These are phyloP conservation scores for Hyles vespertilio DNA, from an alignment of 1,140 invertebrate species.

Conservation along the genomic window DNA sequence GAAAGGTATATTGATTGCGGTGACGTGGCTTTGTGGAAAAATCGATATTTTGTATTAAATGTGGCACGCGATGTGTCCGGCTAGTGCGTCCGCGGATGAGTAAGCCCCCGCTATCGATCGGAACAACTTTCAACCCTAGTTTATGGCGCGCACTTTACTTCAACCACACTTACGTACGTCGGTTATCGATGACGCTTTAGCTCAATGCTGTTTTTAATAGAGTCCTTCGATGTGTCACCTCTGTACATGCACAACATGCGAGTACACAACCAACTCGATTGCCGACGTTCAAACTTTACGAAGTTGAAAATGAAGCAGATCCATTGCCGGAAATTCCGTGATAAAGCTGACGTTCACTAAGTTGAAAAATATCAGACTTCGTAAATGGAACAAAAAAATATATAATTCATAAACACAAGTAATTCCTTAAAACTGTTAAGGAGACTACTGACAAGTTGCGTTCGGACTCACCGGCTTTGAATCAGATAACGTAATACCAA, in stretches of 20 bases:
- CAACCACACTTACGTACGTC: conserved; percentile 36
- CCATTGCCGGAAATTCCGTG: too few relatives aligned
- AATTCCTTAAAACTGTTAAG: too few relatives aligned
- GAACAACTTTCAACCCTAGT: conserved; percentile 58
- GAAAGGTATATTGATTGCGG: conserved; percentile 75
- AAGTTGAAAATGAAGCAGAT: too few relatives aligned
- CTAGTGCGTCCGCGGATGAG: conserved; percentile 54
- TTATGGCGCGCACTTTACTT: conserved; percentile 59
- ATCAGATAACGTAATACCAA: too few relatives aligned
- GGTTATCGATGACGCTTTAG: conserved; percentile 29
- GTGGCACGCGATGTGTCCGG: conserved; percentile 69
- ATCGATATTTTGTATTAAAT: conserved; percentile 74
- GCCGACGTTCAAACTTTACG: too few relatives aligned
- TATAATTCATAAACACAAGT: too few relatives aligned
- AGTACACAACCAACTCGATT: too few relatives aligned
- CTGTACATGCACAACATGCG: conserved; percentile 13
- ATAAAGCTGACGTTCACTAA: too few relatives aligned
- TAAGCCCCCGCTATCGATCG: conserved; percentile 63
- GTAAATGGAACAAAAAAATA: too few relatives aligned
- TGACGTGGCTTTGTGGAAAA: conserved; percentile 71
- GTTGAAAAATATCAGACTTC: too few relatives aligned
- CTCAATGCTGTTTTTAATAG: conserved; percentile 32
- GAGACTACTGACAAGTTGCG: too few relatives aligned
- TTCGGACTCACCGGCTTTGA: too few relatives aligned
- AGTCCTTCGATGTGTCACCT: conserved; percentile 19